A percentile compares a stretch with the other conserved stretches of the same genome.
Conservation (phyloP, 2,888 invertebrate species). For the Prosapia bicincta region DNA sequence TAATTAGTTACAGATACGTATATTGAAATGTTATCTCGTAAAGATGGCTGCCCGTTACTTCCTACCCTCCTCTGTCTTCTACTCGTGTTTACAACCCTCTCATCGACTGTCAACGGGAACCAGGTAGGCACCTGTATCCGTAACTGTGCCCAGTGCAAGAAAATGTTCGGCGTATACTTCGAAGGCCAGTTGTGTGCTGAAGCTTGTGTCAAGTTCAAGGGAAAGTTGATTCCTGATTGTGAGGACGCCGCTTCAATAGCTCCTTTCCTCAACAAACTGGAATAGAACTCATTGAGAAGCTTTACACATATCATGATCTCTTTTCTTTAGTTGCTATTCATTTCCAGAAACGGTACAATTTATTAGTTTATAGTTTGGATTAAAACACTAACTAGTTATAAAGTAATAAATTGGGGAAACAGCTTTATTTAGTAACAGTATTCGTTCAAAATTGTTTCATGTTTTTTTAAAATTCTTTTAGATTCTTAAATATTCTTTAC, state of each 20-base stretch:
- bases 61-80: not conserved
- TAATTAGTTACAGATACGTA: too few species aligned
- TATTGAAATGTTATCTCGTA: not conserved
- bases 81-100: not conserved
- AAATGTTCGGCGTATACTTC: constrained; percentile 83
- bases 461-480: too few species aligned
- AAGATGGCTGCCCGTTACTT: not conserved
- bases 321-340: too few species aligned
- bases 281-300: too few species aligned
- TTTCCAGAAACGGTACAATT: too few species aligned
- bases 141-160: constrained; percentile 87
- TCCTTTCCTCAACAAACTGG: constrained; percentile 66
- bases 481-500: too few species aligned
- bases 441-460: too few species aligned
- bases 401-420: too few species aligned
- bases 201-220: constrained; percentile 77
- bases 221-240: constrained; percentile 81
- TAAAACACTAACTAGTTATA: too few species aligned
- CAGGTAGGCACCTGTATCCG: constrained; percentile 66
- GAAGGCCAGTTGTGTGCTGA: constrained; percentile 83
- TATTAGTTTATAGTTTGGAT: too few species aligned
- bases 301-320: too few species aligned
- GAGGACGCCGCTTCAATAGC: constrained; percentile 77
- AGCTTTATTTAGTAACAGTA: too few species aligned
- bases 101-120: constrained; percentile 31